Conservation (phyloP, 1,140 invertebrate genomes). For the Drosophila jambulina region DNA sequence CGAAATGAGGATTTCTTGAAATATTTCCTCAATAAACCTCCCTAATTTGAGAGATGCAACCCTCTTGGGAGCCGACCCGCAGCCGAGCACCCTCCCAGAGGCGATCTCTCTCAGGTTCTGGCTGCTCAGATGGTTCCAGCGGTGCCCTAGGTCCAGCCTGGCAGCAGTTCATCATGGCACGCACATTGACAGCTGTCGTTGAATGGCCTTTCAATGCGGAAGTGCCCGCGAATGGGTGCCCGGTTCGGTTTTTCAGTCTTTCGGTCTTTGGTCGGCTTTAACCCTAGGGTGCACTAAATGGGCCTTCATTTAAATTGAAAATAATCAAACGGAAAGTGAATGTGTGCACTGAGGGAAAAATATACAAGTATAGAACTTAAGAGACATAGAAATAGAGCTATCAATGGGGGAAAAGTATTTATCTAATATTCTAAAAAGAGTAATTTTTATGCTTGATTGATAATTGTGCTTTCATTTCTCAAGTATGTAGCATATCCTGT, state of each 20-base stretch:
- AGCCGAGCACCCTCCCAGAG: neutral
- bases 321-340: slow-evolving; percentile 79
- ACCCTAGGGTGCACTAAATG: slow-evolving; percentile 68
- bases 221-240: slow-evolving; percentile 50
- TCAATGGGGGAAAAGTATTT: neutral
- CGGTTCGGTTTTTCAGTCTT: slow-evolving; percentile 1
- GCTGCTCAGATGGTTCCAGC: neutral
- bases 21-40: slow-evolving; percentile 11
- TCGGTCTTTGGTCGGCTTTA: slow-evolving; percentile 13
- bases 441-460: no score
- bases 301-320: slow-evolving; percentile 81
- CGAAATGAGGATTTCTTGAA: slow-evolving; percentile 11
- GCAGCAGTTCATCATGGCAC: slow-evolving; percentile 72
- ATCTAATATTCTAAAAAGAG: no score
- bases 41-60: slow-evolving; percentile 17
- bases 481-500: neutral
- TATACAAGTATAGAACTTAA: neutral
- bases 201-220: slow-evolving; percentile 72
- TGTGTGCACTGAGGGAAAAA: slow-evolving; percentile 29
- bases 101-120: slow-evolving; percentile 7
- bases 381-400: neutral
- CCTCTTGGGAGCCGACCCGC: slow-evolving; percentile 5
- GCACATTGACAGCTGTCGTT: slow-evolving; percentile 81
- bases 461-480: neutral
- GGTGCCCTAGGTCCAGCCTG: slow-evolving; percentile 25